Conservation (phyloP, 35 echinoderm and acorn worm species). For the Anneissia japonica region DNA sequence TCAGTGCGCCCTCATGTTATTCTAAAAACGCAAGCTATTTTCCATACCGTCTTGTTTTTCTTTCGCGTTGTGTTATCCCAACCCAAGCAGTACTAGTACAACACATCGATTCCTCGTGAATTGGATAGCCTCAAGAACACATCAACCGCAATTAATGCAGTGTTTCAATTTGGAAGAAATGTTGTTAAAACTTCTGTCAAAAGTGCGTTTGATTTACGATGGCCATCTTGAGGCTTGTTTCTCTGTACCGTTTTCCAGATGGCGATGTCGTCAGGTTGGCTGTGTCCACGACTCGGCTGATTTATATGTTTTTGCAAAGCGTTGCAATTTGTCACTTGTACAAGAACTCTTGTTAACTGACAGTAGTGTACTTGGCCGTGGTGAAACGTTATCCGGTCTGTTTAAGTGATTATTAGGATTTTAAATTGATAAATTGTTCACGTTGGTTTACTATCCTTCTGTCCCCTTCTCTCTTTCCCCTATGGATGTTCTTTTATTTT, state of each 20-base stretch:
- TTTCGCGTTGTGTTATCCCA: slow-evolving; percentile 1
- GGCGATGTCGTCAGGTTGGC: background rate
- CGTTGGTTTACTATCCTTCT: no score
- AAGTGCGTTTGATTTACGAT: background rate
- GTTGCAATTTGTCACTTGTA: background rate
- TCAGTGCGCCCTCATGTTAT: background rate
- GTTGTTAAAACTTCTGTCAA: slow-evolving; percentile 1
- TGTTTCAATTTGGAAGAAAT: background rate
- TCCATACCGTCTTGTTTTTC: background rate
- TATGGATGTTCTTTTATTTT: no score
- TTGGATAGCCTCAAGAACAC: no score
- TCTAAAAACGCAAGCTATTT: background rate
- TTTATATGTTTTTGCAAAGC: background rate
- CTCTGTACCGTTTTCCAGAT: background rate
- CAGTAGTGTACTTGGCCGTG: no score
- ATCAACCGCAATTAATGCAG: background rate
- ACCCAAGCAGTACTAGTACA: background rate
- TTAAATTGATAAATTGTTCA: no score
- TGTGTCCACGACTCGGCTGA: background rate
- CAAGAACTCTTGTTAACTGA: no score
- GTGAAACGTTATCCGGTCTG: no score
- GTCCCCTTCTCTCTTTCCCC: no score
- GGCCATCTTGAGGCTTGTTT: background rate
- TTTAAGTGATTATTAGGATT: no score
- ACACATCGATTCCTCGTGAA: background rate